These are phyloP conservation scores for Drosophila helvetica DNA, from an alignment of 2,888 invertebrate genomes.

Conservation along the genomic window DNA sequence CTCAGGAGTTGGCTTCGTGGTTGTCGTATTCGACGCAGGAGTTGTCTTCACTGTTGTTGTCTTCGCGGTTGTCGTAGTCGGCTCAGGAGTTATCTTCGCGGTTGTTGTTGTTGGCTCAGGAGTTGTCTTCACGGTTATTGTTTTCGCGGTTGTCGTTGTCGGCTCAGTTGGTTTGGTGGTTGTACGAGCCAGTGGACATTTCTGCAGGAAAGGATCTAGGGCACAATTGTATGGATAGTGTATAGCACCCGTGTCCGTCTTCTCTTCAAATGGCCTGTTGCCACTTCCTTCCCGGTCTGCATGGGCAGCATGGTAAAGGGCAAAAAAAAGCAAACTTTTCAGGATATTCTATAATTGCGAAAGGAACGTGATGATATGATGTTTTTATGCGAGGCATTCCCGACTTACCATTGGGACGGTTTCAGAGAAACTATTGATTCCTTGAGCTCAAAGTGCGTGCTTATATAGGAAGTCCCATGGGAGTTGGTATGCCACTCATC, in stretches of 20 bases:
- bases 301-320: neutral
- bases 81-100: neutral
- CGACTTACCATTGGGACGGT: neutral
- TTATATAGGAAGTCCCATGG: neutral
- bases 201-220: neutral
- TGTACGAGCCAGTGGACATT: neutral
- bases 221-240: neutral
- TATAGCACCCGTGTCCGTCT: too few relatives aligned
- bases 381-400: neutral
- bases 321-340: neutral
- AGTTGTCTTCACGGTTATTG: too few relatives aligned
- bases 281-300: neutral
- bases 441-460: neutral
- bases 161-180: too few relatives aligned
- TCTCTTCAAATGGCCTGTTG: neutral
- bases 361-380: neutral
- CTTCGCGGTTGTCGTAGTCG: too few relatives aligned
- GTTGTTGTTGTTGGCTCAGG: too few relatives aligned
- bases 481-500: neutral
- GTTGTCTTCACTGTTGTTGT: too few relatives aligned
- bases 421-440: neutral
- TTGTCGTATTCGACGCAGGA: too few relatives aligned
- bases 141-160: too few relatives aligned
- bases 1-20: too few relatives aligned
- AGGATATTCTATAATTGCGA: neutral